Base-by-base conservation (phyloP, 2,113 vertebrate species). In the Colistium nudipinnis region DNA sequence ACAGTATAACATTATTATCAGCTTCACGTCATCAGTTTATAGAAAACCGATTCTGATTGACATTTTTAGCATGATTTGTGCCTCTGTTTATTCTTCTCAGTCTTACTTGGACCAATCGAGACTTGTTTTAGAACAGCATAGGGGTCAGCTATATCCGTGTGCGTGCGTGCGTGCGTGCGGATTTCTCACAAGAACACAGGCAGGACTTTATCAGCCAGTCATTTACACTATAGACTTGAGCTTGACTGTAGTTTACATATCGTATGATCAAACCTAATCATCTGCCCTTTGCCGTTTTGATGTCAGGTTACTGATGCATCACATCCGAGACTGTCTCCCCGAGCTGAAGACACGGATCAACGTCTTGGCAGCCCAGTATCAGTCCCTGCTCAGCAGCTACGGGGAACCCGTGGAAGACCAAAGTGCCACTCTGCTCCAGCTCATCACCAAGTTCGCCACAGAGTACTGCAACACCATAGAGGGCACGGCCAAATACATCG, bases 391-490 rank as follows among this genome's bases (percentile, higher is more conserved):
- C 45, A 95, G 95, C 82, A 97, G 97, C 88, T 99, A 99, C 0
- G 97, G 98, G 0, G 97, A 99, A 51, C 98, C 98, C 0, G 97
- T 99, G 33, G 98, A 98, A 56, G 98, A 99, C 88, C 96, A 97
- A 85, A 99, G 96, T 56, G 93, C 97, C 90, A 98, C 98, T 36
- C 89, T 99, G 90, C 94, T 99, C 63, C 98, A 99, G 89, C 96
- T 99, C 70, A 98, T 99, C 86, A 99, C 98, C 79, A 99, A 99
- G 90, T 99, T 99, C 39, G 98, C 98, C 68, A 95, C 97, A 0
- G 98, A 99, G 76, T 99, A 99, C 90, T 99, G 98, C 90, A 98
- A 99, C 90, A 99, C 98, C 53, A 99, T 99, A 61, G 97, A 99
- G 91, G 98, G 98, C 87, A 99, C 98, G 11, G 98, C 98, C 89